phyloP scores from a whole-genome alignment of 2,113 vertebrate species.

The Tupaia tana region DNA sequence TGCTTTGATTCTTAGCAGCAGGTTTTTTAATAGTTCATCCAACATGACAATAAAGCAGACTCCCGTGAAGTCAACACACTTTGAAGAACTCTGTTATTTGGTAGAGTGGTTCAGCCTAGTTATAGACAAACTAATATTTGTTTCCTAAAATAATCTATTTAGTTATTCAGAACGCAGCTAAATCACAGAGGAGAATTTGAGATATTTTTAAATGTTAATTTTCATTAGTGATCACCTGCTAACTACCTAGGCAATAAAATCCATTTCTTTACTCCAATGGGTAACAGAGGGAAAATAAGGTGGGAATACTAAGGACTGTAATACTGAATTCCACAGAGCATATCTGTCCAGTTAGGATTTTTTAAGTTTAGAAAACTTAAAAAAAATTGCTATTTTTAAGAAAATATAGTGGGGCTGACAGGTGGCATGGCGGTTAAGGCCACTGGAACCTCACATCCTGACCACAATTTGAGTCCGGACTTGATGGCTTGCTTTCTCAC shows the following conservation, averaged over 20 bases:
- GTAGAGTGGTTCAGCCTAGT: constrained; percentile 58
- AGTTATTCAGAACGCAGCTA: constrained; percentile 64
- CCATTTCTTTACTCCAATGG: background rate
- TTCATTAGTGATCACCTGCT: constrained; percentile 70
- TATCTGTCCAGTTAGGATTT: background rate
- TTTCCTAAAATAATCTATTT: constrained; percentile 65
- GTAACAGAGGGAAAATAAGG: background rate
- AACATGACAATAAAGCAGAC: background rate
- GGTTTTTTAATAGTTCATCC: background rate
- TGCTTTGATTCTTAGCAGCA: constrained; percentile 24
- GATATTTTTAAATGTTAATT: constrained; percentile 78
- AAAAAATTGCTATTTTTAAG: background rate
- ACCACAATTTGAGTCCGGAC: too few species aligned
- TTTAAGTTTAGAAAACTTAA: background rate
- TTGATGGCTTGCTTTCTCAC: too few species aligned
- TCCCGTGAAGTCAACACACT: background rate
- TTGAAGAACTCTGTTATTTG: background rate
- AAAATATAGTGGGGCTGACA: background rate
- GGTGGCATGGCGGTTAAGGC: too few species aligned
- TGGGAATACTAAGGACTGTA: background rate
- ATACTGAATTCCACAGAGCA: background rate
- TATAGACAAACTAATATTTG: constrained; percentile 36
- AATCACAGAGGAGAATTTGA: constrained; percentile 69
- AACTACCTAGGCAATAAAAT: background rate
- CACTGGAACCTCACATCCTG: too few species aligned